Conservation (phyloP, 2,888 invertebrate genomes). For the Dasypogon diadema region DNA sequence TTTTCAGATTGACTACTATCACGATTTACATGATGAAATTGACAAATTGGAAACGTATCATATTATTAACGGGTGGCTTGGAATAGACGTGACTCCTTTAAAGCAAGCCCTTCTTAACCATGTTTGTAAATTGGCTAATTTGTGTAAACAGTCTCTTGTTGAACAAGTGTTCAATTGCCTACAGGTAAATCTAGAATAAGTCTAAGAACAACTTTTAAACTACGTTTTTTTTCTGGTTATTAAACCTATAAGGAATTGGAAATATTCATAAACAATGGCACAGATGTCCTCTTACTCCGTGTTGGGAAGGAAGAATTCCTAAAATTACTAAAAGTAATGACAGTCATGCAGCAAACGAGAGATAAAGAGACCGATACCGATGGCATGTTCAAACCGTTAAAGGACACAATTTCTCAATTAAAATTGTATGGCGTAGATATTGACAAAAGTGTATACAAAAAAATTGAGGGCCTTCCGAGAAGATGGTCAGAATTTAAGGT, state of each 20-base stretch:
- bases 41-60: constrained; percentile 76
- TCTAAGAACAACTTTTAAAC: no score
- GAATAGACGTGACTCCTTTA: constrained; percentile 81
- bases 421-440: constrained; percentile 90
- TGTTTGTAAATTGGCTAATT: constrained; percentile 88
- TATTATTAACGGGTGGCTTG: constrained; percentile 84
- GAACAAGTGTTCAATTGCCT: constrained; percentile 77
- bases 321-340: constrained; percentile 85
- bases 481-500: constrained; percentile 89
- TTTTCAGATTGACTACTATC: constrained; percentile 64
- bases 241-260: constrained; percentile 75
- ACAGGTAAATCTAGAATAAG: constrained; percentile 70
- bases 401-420: constrained; percentile 86
- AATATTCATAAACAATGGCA: constrained; percentile 81
- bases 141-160: constrained; percentile 88
- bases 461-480: constrained; percentile 87
- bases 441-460: constrained; percentile 80
- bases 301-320: constrained; percentile 88
- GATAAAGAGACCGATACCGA: constrained; percentile 86
- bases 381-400: constrained; percentile 89
- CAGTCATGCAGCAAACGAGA: constrained; percentile 80
- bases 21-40: constrained; percentile 79
- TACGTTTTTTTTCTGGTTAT: constrained; percentile 9
- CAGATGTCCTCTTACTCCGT: constrained; percentile 77
- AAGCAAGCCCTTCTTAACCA: constrained; percentile 86